Evolutionary conservation across 2,797 vertebrate species (phyloP).

Genomic region (Acanthopagrus latus): DNA sequence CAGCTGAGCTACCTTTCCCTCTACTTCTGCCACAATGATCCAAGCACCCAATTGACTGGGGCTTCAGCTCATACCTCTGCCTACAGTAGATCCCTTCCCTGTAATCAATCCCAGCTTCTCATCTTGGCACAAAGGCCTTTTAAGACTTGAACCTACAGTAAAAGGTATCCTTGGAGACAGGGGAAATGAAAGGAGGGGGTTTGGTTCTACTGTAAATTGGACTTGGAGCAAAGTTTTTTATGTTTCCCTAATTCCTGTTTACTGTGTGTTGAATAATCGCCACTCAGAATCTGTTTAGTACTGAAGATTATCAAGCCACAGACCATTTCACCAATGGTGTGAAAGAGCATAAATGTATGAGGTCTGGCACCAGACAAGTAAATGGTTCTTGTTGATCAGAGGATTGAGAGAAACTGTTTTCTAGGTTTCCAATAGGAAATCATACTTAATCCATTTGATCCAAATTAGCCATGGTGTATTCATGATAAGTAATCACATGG

Average conservation of each 20-base stretch:
- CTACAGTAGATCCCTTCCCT: conserved; percentile 13
- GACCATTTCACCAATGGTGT: background rate
- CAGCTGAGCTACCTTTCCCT: conserved; percentile 44
- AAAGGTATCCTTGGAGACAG: conserved; percentile 23
- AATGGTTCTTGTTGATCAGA: background rate
- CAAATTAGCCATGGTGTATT: background rate
- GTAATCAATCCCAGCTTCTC: conserved; percentile 53
- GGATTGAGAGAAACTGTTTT: background rate
- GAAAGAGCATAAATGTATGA: background rate
- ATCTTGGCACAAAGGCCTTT: conserved; percentile 43
- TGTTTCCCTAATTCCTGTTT: background rate
- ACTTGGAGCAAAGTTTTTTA: conserved; percentile 6
- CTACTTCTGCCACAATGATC: conserved; percentile 54
- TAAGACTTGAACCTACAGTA: background rate
- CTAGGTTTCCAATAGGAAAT: background rate
- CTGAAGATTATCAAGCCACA: background rate
- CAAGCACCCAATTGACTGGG: conserved; percentile 38
- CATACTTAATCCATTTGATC: background rate
- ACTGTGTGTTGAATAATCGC: conserved; percentile 8
- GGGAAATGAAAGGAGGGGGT: background rate
- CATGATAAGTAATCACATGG: background rate
- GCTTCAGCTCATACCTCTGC: conserved; percentile 44
- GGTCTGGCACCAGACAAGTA: background rate
- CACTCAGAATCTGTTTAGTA: background rate
- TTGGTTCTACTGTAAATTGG: background rate